Percentiles rank a stretch among this genome's conserved stretches.
Evolutionary conservation across 2,888 invertebrate species (phyloP).

Genomic region (Dinocampus coccinellae): DNA sequence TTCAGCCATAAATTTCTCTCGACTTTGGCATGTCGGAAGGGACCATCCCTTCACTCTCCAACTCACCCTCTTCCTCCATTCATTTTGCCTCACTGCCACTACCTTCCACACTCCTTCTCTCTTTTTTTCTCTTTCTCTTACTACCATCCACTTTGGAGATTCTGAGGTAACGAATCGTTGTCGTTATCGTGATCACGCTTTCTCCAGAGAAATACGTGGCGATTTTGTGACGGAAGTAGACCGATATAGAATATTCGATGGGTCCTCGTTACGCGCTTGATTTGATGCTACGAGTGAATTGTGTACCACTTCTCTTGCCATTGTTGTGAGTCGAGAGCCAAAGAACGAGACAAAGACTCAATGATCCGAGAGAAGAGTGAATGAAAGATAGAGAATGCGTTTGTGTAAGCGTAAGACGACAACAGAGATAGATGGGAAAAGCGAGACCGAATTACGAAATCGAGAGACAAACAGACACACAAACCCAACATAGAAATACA

Average conservation of each 20-base stretch:
- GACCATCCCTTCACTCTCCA: not conserved
- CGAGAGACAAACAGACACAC: not conserved
- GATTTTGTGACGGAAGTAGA: constrained; percentile 15
- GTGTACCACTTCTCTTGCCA: not conserved
- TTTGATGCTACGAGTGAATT: not conserved
- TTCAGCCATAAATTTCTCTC: constrained; percentile 32
- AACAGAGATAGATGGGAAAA: no score
- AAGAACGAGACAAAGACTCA: not conserved
- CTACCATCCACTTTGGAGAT: constrained; percentile 1
- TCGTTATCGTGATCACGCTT: constrained; percentile 24
- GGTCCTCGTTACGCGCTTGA: constrained; percentile 17
- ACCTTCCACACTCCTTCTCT: no score
- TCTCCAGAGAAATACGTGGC: constrained; percentile 2
- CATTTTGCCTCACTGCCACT: no score
- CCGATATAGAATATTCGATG: constrained; percentile 14
- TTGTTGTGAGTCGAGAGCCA: not conserved
- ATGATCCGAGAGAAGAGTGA: not conserved
- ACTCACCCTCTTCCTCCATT: no score
- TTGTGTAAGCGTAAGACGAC: no score
- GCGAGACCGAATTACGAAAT: not conserved
- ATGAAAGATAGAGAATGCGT: no score
- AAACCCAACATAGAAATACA: not conserved
- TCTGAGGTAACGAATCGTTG: constrained; percentile 16
- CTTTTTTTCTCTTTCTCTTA: constrained; percentile 5
- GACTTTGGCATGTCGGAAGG: constrained; percentile 13